Evolutionary conservation across 2,888 invertebrate genomes (phyloP), one percentile per base, ranked within the genome.

Genomic region (Rambutsinella grinnellia): DNA sequence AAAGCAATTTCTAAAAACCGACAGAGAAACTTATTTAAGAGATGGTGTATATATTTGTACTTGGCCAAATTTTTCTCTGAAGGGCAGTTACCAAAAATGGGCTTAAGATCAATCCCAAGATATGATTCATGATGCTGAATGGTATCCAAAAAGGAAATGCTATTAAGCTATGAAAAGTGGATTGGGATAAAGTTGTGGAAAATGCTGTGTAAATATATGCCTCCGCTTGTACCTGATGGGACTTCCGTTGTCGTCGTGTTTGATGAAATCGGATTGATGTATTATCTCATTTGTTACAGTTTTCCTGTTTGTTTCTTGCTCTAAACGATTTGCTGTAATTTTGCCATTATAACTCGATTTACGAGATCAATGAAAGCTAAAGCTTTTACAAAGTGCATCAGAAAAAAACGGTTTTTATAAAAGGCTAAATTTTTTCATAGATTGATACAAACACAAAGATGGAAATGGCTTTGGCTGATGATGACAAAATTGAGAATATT

Each of bases 251-350:
- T 67, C 74, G 74, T 54, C 56, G 74, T 61, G 56, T 74, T 54
- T 74, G 74, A 74, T 67, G 53, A 74, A 74, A 74, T 74, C 74
- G 74, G 67, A 74, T 74, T 74, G 74, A 53, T 61, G 47, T 67
- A 74, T 74, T 74, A 74, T 74, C 67, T 66, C 74, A 74, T 74
- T 74, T 67, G 47, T 46, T 58, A 10, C 13, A 71, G n/a, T 61
- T 56, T 74, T 65, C 60, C 61, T 74, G 60, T 67, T 74, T 74
- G 74, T 61, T 67, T 58, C 49, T 51, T 24, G 54, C 44, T 44
- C 60, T 17, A 46, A 24, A n/a, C 13, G 8, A 26, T 19, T 13
- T n/a, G 10, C 63, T 46, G 61, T 61, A 65, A 57, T 65, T 65
- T 58, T 36, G 46, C 60, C 51, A 72, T 72, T 65, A 65, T 72